A percentile compares a stretch with the other conserved stretches of the same genome.
Conservation (phyloP, 2,113 vertebrate species). For the Polypterus bichir region DNA sequence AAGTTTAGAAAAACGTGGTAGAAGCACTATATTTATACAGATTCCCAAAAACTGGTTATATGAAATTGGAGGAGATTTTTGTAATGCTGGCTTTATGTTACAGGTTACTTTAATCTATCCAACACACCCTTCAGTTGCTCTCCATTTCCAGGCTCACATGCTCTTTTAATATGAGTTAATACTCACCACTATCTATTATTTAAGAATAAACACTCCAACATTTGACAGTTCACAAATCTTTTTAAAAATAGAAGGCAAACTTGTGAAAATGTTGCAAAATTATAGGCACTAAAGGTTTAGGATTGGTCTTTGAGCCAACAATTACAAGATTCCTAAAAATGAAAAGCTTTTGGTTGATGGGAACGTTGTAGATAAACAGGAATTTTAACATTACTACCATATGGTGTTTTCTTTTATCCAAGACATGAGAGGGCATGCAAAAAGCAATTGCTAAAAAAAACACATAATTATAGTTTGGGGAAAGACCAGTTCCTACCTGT, state of each 20-base stretch:
- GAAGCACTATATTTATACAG: too few relatives aligned
- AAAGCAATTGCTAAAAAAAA: background rate
- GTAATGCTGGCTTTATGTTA: too few relatives aligned
- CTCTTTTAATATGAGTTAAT: too few relatives aligned
- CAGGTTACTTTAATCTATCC: too few relatives aligned
- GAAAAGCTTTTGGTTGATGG: background rate
- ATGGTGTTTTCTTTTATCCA: background rate
- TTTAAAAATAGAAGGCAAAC: background rate
- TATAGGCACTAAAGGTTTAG: background rate
- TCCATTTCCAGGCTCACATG: too few relatives aligned
- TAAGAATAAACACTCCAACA: too few relatives aligned
- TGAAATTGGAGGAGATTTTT: too few relatives aligned
- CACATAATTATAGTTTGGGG: background rate
- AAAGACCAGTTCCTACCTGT: background rate
- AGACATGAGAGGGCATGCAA: background rate
- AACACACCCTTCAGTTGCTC: too few relatives aligned
- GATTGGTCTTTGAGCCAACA: background rate
- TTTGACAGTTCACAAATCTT: background rate
- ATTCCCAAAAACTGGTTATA: too few relatives aligned
- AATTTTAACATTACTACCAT: background rate
- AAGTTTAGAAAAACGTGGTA: too few relatives aligned
- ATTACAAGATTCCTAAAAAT: background rate
- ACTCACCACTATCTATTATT: too few relatives aligned
- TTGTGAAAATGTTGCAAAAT: background rate
- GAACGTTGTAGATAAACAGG: background rate